Percentiles rank a stretch among this genome's conserved stretches.
Conservation (phyloP, 1,140 invertebrate genomes). For the Neodiprion fabricii region DNA sequence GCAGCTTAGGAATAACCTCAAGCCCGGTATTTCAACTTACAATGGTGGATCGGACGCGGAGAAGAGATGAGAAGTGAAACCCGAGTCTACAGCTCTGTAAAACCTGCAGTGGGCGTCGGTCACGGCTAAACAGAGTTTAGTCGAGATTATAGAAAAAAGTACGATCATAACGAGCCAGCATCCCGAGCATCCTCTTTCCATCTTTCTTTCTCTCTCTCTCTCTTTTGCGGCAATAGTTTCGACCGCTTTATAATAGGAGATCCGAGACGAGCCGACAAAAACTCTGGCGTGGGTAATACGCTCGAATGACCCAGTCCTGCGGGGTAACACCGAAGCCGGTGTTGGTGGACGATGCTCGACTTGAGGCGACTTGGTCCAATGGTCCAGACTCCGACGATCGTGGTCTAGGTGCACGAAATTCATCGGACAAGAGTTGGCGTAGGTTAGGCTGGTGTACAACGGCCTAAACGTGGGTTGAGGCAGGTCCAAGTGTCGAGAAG, state of each 20-base stretch:
- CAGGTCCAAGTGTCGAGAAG: slow-evolving; percentile 1
- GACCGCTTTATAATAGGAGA: no score
- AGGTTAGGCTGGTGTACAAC: not conserved
- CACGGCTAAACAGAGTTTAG: not conserved
- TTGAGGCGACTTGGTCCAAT: not conserved
- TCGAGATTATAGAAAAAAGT: not conserved
- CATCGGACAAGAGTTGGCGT: not conserved
- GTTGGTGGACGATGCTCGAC: not conserved
- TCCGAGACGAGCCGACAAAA: not conserved
- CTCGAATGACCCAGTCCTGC: slow-evolving; percentile 1
- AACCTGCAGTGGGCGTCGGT: not conserved
- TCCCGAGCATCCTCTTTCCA: no score
- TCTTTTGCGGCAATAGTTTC: no score
- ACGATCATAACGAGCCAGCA: not conserved
- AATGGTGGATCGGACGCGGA: no score
- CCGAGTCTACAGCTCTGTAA: not conserved
- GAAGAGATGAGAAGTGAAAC: not conserved
- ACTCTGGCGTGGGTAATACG: not conserved
- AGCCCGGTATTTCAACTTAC: no score
- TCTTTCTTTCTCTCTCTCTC: no score
- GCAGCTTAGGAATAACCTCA: no score
- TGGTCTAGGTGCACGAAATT: not conserved
- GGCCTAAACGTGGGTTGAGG: not conserved
- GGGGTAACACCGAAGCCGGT: not conserved
- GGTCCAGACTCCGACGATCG: not conserved